These are phyloP conservation scores for Ichneumon xanthorius DNA, from an alignment of 2,888 invertebrate species.

Conservation along the genomic window DNA sequence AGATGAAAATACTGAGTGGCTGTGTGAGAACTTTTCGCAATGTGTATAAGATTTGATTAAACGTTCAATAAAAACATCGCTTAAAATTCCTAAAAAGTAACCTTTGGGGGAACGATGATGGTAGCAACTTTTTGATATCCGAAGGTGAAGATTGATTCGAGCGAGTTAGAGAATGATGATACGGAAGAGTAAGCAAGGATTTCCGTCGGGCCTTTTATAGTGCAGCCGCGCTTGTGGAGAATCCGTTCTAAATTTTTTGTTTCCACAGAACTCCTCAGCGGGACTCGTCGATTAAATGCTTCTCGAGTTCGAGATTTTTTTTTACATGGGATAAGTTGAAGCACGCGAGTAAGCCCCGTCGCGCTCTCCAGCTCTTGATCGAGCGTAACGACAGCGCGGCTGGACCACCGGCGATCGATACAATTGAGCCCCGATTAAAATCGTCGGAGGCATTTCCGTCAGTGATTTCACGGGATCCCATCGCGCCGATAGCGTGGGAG, in stretches of 20 bases:
- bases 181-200: slow-evolving; percentile 57
- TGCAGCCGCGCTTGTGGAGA: slow-evolving; percentile 36
- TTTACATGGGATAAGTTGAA: not conserved
- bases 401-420: slow-evolving; percentile 77
- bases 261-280: not conserved
- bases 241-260: slow-evolving; percentile 14
- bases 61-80: not conserved
- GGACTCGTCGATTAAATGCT: slow-evolving; percentile 57
- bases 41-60: not conserved
- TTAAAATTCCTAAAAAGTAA: not conserved
- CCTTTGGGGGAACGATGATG: not conserved
- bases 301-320: slow-evolving; percentile 37
- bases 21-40: not conserved
- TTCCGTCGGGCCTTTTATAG: slow-evolving; percentile 51
- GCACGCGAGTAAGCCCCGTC: slow-evolving; percentile 30
- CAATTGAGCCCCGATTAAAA: slow-evolving; percentile 71
- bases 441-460: slow-evolving; percentile 75
- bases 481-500: slow-evolving; percentile 78
- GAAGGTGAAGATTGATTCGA: not conserved
- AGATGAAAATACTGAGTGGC: not conserved
- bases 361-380: slow-evolving; percentile 45
- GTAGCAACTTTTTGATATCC: not conserved
- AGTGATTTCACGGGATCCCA: slow-evolving; percentile 77
- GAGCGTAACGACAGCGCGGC: slow-evolving; percentile 74
- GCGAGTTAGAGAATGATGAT: slow-evolving; percentile 31